Evolutionary conservation across 2,888 invertebrate genomes (phyloP).

Genomic region (Gastrophysa polygoni): DNA sequence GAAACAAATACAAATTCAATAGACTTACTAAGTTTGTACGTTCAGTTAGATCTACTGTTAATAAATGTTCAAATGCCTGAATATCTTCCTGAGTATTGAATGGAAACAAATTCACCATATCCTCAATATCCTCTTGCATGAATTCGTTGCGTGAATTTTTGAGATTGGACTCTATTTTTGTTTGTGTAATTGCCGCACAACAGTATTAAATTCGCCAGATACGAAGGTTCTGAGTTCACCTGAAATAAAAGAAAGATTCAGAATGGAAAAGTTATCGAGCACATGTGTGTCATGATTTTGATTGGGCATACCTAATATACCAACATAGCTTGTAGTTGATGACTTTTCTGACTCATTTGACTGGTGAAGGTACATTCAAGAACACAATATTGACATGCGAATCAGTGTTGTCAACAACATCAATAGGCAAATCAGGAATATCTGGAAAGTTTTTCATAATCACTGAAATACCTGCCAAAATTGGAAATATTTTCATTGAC

Average conservation of each 20-base stretch:
- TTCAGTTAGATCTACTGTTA: neutral
- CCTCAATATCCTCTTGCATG: neutral
- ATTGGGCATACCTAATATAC: too few species aligned
- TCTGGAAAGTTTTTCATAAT: too few species aligned
- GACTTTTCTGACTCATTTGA: too few species aligned
- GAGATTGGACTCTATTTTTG: neutral
- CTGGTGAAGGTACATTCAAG: neutral
- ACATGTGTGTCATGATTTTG: too few species aligned
- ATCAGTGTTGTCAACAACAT: too few species aligned
- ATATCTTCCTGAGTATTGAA: neutral
- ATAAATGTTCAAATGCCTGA: neutral
- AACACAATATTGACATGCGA: neutral
- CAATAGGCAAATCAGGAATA: too few species aligned
- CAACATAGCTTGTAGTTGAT: too few species aligned
- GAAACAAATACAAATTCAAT: neutral
- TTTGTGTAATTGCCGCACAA: neutral
- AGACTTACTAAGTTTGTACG: neutral
- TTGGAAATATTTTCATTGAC: too few species aligned
- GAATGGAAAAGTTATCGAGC: neutral
- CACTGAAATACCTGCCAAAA: too few species aligned
- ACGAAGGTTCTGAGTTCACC: neutral
- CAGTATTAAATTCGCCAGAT: neutral
- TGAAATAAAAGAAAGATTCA: neutral
- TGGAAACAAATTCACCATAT: neutral
- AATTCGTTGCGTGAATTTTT: neutral